phyloP scores from a whole-genome alignment of 2,113 vertebrate species.

The Acanthochromis polyacanthus region DNA sequence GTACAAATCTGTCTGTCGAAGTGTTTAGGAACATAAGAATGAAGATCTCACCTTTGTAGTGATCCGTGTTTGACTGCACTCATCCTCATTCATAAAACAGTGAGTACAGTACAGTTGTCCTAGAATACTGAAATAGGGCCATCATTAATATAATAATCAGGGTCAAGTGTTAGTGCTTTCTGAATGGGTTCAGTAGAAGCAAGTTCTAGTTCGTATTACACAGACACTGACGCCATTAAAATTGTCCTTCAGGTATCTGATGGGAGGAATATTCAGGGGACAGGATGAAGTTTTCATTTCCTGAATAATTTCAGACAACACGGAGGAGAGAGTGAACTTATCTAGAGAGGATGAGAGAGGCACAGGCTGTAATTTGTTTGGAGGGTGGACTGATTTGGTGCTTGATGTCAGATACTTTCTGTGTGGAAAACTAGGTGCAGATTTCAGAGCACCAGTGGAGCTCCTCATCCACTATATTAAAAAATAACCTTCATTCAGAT shows the following conservation, averaged over 20 bases:
- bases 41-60: not conserved
- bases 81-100: too few relatives aligned
- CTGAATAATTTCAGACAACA: conserved; percentile 48
- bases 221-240: conserved; percentile 48
- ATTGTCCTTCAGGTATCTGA: conserved; percentile 42
- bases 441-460: not conserved
- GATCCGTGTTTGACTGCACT: not conserved
- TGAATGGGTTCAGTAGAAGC: conserved; percentile 10
- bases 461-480: not conserved
- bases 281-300: conserved; percentile 53
- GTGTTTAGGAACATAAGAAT: not conserved
- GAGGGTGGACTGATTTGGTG: conserved; percentile 32
- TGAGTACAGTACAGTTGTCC: not conserved
- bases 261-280: conserved; percentile 39
- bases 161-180: conserved; percentile 32
- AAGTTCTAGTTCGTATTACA: conserved; percentile 22
- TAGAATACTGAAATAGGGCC: not conserved
- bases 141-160: conserved; percentile 12
- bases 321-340: conserved; percentile 26
- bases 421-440: not conserved
- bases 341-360: conserved; percentile 31
- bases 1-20: not conserved
- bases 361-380: conserved; percentile 52
- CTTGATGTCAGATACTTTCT: conserved; percentile 20
- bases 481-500: not conserved